Evolutionary conservation across 2,797 vertebrate genomes (phyloP).

Genomic region (Poliocrania exsul): DNA sequence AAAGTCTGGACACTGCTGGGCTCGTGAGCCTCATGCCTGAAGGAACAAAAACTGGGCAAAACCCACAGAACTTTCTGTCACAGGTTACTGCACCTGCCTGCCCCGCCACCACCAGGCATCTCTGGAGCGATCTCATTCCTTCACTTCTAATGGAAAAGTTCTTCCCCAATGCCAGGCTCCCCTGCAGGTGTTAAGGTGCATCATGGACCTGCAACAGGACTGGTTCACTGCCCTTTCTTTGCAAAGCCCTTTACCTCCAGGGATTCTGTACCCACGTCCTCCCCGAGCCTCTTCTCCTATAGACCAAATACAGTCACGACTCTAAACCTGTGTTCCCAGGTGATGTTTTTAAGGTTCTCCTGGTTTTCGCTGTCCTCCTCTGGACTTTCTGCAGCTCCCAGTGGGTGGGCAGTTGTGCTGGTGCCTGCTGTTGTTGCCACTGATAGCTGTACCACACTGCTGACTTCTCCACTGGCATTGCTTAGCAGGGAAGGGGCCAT

Average conservation of each 20-base stretch:
- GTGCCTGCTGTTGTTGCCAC: neutral
- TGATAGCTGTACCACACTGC: neutral
- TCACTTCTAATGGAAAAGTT: neutral
- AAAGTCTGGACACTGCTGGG: accelerated
- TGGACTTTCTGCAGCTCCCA: neutral
- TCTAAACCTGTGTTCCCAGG: neutral
- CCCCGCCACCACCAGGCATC: accelerated
- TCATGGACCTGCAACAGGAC: neutral
- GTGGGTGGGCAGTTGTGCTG: neutral
- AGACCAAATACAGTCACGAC: neutral
- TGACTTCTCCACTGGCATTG: neutral
- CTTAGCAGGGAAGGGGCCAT: neutral
- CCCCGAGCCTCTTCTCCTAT: neutral
- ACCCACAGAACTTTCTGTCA: accelerated
- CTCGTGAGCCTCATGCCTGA: accelerated
- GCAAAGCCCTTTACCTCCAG: neutral
- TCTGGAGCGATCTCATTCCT: neutral
- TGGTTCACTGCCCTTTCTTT: neutral
- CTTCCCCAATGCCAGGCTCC: neutral
- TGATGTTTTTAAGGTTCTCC: neutral
- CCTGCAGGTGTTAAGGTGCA: neutral
- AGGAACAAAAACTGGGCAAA: neutral
- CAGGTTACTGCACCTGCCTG: neutral
- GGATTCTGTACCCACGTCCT: neutral
- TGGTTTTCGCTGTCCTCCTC: neutral